Evolutionary conservation across 2,797 vertebrate genomes (phyloP), one percentile per base, ranked within the genome.

Genomic region (Avahi laniger): DNA sequence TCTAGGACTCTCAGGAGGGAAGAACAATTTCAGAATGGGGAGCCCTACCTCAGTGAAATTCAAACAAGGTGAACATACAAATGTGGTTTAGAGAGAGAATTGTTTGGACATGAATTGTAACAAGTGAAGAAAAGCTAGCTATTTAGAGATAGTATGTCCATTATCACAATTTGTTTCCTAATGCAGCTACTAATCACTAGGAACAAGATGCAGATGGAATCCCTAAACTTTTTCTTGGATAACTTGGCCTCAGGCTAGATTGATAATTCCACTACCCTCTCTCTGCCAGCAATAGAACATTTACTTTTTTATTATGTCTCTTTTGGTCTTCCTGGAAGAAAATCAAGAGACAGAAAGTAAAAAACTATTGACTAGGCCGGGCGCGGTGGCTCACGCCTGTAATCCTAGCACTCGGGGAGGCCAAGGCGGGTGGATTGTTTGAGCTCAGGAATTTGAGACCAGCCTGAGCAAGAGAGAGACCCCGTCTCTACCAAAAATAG

Each of bases 321-420:
- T 33, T 89, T 81, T 69, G 70, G 33, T 65, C 81, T 95, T 78
- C 24, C 15, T 85, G 15, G 52, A 90, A 91, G 70, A 90, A 90
- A 93, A 61, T 5, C 9, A 50, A 54, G 38, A 93, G 13, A 17
- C 4, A 67, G 46, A 72, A 63, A 86, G 3, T 50, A 46, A 15
- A 73, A n/a, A n/a, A n/a, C n/a, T n/a, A n/a, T n/a, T n/a, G n/a
- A n/a, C n/a, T n/a, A n/a, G n/a, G n/a, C n/a, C n/a, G n/a, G n/a
- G n/a, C n/a, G n/a, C n/a, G n/a, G n/a, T n/a, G n/a, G n/a, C n/a
- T n/a, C n/a, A n/a, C n/a, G n/a, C n/a, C n/a, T n/a, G n/a, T n/a
- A n/a, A n/a, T n/a, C n/a, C n/a, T n/a, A n/a, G n/a, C n/a, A n/a
- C n/a, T n/a, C n/a, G n/a, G n/a, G n/a, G n/a, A n/a, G n/a, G n/a